These are phyloP conservation scores for Maniola jurtina DNA, from an alignment of 1,140 invertebrate genomes.

Conservation along the genomic window DNA sequence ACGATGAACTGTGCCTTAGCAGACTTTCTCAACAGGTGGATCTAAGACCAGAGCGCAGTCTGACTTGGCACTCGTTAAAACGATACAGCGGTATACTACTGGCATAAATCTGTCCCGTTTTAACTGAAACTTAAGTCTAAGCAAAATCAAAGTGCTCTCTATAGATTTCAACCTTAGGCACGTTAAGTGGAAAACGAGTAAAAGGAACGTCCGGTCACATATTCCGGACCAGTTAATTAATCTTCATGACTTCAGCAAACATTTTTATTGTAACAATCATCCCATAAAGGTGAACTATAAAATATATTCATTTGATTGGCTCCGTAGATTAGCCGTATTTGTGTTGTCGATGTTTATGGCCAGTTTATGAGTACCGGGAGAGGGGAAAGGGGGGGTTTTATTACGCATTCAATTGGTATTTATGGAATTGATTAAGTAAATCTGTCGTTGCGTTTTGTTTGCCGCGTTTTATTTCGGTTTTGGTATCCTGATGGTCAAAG, in stretches of 20 bases:
- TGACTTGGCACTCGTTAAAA: no score
- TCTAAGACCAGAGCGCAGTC: no score
- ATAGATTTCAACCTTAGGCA: no score
- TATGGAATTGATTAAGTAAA: conserved; percentile 69
- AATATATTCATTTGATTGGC: conserved; percentile 64
- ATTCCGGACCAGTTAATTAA: conserved; percentile 48
- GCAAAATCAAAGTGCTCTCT: no score
- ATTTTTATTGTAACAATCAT: conserved; percentile 61
- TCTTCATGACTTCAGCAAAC: conserved; percentile 51
- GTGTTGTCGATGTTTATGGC: conserved; percentile 71
- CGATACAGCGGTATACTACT: no score
- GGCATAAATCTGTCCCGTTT: no score
- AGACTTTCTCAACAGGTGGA: no score
- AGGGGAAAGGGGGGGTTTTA: conserved; percentile 51
- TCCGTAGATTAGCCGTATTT: conserved; percentile 67
- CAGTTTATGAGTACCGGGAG: conserved; percentile 62
- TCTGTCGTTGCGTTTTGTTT: conserved; percentile 56
- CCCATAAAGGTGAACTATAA: conserved; percentile 61
- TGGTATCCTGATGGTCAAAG: background rate
- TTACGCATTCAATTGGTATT: conserved; percentile 62
- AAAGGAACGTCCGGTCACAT: background rate
- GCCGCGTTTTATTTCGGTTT: conserved; percentile 1
- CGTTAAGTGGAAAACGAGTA: no score
- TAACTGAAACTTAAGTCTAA: no score
- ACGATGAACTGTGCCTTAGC: no score